Evolutionary conservation across 2,888 invertebrate species (phyloP).

Genomic region (Cryptus armator): DNA sequence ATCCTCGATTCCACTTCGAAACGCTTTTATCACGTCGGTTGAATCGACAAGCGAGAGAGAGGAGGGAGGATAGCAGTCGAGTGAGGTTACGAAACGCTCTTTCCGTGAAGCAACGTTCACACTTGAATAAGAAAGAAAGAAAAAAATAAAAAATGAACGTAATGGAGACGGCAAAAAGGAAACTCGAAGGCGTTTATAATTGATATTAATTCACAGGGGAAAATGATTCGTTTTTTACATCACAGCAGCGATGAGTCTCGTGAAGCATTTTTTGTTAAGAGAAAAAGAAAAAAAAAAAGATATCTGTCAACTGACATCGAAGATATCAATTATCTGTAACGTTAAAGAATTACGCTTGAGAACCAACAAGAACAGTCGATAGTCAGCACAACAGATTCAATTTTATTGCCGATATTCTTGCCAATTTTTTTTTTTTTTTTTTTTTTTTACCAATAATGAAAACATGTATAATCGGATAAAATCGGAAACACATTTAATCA

Average conservation of each 20-base stretch:
- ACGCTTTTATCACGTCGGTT: conserved; percentile 58
- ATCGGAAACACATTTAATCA: neutral
- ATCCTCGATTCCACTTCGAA: conserved; percentile 60
- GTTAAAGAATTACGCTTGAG: neutral
- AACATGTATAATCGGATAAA: neutral
- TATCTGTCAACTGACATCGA: neutral
- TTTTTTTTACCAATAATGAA: neutral
- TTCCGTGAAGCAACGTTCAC: neutral
- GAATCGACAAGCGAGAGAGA: conserved; percentile 45
- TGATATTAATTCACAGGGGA: conserved; percentile 63
- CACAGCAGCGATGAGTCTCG: conserved; percentile 36
- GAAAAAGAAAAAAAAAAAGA: no score
- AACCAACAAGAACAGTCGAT: neutral
- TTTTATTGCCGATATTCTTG: neutral
- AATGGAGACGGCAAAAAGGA: neutral
- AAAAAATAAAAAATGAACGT: neutral
- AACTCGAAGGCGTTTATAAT: conserved; percentile 56
- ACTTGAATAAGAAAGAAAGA: conserved; percentile 31
- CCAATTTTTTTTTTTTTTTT: neutral
- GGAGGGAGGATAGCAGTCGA: conserved; percentile 23
- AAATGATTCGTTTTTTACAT: conserved; percentile 49
- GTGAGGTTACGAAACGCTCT: neutral
- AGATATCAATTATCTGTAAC: no score
- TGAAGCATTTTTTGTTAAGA: conserved; percentile 10
- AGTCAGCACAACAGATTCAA: no score